A percentile compares a stretch with the other conserved stretches of the same genome.
phyloP scores from a whole-genome alignment of 2,888 invertebrate genomes.

The Anarsia innoxiella region DNA sequence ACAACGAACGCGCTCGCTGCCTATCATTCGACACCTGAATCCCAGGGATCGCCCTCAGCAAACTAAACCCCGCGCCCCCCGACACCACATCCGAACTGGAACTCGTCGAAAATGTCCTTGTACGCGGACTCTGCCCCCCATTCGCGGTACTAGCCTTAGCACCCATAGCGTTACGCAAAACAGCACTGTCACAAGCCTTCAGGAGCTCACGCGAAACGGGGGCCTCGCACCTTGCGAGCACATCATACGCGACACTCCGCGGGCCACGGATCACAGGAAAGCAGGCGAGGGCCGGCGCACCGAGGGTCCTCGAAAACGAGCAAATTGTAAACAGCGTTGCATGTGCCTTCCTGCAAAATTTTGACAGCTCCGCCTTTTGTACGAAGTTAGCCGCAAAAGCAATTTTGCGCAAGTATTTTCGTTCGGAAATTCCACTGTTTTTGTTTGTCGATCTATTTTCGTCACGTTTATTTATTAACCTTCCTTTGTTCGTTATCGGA shows the following conservation, averaged over 20 bases:
- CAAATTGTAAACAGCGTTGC: slow-evolving; percentile 71
- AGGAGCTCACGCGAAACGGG: slow-evolving; percentile 59
- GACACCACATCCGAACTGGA: slow-evolving; percentile 80
- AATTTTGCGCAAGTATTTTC: slow-evolving; percentile 25
- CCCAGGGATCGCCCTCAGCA: slow-evolving; percentile 82
- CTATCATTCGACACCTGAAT: slow-evolving; percentile 85
- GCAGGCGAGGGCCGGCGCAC: slow-evolving; percentile 48
- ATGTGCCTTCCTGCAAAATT: slow-evolving; percentile 70
- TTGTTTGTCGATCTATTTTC: too few species aligned
- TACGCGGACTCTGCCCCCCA: slow-evolving; percentile 83
- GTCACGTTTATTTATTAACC: too few species aligned
- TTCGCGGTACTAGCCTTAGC: slow-evolving; percentile 89
- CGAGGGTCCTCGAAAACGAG: slow-evolving; percentile 41
- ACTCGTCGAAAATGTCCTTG: slow-evolving; percentile 85
- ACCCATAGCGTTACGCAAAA: slow-evolving; percentile 82
- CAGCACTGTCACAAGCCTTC: slow-evolving; percentile 55
- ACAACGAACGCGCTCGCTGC: slow-evolving; percentile 87
- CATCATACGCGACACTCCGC: slow-evolving; percentile 61
- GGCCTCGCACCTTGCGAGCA: slow-evolving; percentile 60
- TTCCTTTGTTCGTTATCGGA: too few species aligned
- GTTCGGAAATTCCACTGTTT: slow-evolving; percentile 20
- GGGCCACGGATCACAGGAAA: slow-evolving; percentile 32
- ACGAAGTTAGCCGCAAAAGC: slow-evolving; percentile 30
- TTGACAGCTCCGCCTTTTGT: slow-evolving; percentile 53
- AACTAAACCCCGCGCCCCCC: slow-evolving; percentile 77